phyloP scores from a whole-genome alignment of 2,113 vertebrate genomes.

The Picathartes gymnocephalus region DNA sequence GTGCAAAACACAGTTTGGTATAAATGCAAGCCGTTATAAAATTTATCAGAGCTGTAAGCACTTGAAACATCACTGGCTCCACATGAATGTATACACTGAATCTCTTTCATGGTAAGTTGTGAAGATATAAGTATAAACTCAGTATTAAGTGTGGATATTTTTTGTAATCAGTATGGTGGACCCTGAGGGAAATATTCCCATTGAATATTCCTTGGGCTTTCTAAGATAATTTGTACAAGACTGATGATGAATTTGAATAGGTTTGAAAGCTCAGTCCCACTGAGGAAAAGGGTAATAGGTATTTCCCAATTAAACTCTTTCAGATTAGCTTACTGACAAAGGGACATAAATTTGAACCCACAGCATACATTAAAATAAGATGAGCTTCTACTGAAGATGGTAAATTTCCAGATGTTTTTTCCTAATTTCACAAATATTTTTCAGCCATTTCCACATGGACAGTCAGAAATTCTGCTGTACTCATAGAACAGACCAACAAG shows the following conservation, averaged over 20 bases:
- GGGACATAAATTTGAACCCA: slow-evolving; percentile 14
- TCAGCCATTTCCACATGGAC: not conserved
- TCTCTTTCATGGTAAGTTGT: not conserved
- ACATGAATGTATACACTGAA: not conserved
- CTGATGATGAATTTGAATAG: slow-evolving; percentile 25
- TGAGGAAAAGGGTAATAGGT: slow-evolving; percentile 1
- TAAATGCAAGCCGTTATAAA: not conserved
- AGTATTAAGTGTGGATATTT: slow-evolving; percentile 30
- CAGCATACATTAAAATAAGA: slow-evolving; percentile 30
- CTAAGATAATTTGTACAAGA: slow-evolving; percentile 31
- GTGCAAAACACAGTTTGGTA: not conserved
- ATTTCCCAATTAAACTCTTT: slow-evolving; percentile 38
- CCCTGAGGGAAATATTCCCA: slow-evolving; percentile 26
- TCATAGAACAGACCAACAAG: not conserved
- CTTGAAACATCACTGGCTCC: not conserved
- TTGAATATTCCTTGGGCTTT: slow-evolving; percentile 46
- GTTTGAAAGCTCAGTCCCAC: slow-evolving; percentile 25
- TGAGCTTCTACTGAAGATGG: not conserved
- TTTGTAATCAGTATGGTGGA: not conserved
- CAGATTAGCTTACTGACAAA: slow-evolving; percentile 4
- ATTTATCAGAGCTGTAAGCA: not conserved
- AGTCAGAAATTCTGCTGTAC: not conserved
- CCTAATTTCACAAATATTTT: slow-evolving; percentile 6
- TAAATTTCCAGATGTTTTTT: slow-evolving; percentile 17
- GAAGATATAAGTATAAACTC: slow-evolving; percentile 10